Evolutionary conservation across 2,888 invertebrate genomes (phyloP), one percentile per base, ranked within the genome.

Genomic region (Cloeon dipterum): DNA sequence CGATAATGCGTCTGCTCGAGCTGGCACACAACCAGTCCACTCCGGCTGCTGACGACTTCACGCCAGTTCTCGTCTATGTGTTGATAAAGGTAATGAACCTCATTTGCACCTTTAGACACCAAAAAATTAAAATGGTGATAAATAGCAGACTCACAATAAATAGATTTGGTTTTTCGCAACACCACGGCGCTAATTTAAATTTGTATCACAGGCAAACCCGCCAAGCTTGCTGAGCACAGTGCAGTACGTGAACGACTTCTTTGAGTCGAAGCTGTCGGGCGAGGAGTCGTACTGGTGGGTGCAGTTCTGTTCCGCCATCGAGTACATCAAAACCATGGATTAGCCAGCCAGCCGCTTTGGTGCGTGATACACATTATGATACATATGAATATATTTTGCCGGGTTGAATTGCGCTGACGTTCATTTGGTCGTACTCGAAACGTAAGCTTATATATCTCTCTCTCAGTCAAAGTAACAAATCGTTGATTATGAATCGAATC

Each of bases 251-350:
- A 81, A 78, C 56, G 88, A 85, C 47, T 86, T 89, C 56, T 86
- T 85, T 51, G 81, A 77, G 39, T 67, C 72, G 44, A 70, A 75
- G 42, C 65, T 93, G 40, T 66, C 68, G 42, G 93, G 93, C 35
- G 89, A 91, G 57, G 85, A 89, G 50, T 76, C 81, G 49, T 98
- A 96, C 61, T 93, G 91, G 78, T 96, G 94, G 96, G 93, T 89
- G 38, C 91, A 94, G 59, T 94, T 96, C 61, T 82, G 83, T 51
- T 79, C 93, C 1, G 89, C 89, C 34, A 85, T 94, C 37, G 91
- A 93, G 59, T 93, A 88, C 63, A 93, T 96, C 52, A 98, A 96
- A 65, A 93, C 86, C 39, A 89, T 94, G 89, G 83, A 83, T 58
- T 85, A 78, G 7, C 5, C 16, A 7, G n/a, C n/a, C n/a, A n/a